Evolutionary conservation across 2,888 invertebrate species (phyloP).

Genomic region (Rhyacophila evoluta): DNA sequence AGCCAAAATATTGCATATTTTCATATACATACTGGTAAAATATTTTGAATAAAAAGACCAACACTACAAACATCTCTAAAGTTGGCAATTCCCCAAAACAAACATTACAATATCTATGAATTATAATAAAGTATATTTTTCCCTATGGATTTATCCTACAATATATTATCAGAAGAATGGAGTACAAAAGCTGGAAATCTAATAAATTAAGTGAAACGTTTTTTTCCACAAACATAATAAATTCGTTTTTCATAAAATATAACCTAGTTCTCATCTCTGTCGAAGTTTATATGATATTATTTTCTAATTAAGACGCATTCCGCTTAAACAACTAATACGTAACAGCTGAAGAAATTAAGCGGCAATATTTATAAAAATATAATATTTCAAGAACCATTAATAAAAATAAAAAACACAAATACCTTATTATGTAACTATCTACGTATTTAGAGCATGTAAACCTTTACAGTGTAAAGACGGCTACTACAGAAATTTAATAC

Average conservation of each 20-base stretch:
- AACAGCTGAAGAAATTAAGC: too few relatives aligned
- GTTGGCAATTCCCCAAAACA: conserved; percentile 13
- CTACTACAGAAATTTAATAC: too few relatives aligned
- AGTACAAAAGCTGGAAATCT: background rate
- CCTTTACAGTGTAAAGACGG: too few relatives aligned
- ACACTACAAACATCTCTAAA: background rate
- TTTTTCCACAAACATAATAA: background rate
- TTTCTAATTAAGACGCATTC: background rate
- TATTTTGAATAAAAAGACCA: background rate
- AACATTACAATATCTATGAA: conserved; percentile 7
- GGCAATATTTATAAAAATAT: too few relatives aligned
- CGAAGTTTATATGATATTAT: background rate
- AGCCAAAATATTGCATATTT: background rate
- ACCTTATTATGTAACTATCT: too few relatives aligned
- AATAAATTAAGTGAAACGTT: background rate
- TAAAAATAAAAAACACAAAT: too few relatives aligned
- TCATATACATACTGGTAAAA: background rate
- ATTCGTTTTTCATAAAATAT: background rate
- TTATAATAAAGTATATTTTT: background rate
- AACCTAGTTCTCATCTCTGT: background rate
- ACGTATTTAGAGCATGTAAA: too few relatives aligned
- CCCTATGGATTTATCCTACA: background rate
- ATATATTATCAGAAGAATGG: background rate
- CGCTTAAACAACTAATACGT: too few relatives aligned
- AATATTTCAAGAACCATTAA: too few relatives aligned